A percentile compares a stretch with the other conserved stretches of the same genome.
Conservation (phyloP, 2,797 vertebrate genomes). For the Acanthurus tractus region DNA sequence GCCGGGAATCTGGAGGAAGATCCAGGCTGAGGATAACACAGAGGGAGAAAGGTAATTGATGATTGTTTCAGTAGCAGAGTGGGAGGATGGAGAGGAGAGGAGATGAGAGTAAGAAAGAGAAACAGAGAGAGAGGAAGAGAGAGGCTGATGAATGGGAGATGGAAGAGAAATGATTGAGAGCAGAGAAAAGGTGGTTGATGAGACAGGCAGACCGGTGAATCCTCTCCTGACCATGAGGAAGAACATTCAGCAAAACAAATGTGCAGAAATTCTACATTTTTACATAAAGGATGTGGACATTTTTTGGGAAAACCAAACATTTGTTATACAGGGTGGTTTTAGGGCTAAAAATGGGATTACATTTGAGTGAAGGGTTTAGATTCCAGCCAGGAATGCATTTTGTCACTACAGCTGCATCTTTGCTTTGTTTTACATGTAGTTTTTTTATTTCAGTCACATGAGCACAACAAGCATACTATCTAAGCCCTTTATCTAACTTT, state of each 20-base stretch:
- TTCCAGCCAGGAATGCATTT: too few species aligned
- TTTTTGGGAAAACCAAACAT: too few species aligned
- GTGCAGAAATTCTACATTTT: background rate
- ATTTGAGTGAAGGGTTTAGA: too few species aligned
- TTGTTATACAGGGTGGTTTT: too few species aligned
- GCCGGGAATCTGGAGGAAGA: slow-evolving; percentile 87
- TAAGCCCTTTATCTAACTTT: too few species aligned
- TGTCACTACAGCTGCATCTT: too few species aligned
- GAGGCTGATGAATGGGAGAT: slow-evolving; percentile 54
- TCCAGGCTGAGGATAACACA: slow-evolving; percentile 85
- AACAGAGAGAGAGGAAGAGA: slow-evolving; percentile 32
- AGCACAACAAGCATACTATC: too few species aligned
- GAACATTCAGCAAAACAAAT: slow-evolving; percentile 16
- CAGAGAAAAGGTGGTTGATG: slow-evolving; percentile 41
- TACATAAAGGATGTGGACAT: too few species aligned
- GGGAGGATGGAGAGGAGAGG: slow-evolving; percentile 47
- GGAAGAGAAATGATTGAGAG: slow-evolving; percentile 56
- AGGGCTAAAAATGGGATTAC: too few species aligned
- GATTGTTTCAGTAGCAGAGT: slow-evolving; percentile 90
- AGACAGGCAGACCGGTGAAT: slow-evolving; percentile 50
- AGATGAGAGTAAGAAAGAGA: slow-evolving; percentile 16
- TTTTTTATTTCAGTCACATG: too few species aligned
- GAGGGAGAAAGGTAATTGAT: slow-evolving; percentile 96
- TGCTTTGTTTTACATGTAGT: too few species aligned
- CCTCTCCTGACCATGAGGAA: slow-evolving; percentile 16